These are phyloP conservation scores for Ceuthmochares aereus DNA, from an alignment of 2,113 vertebrate species.

Conservation along the genomic window DNA sequence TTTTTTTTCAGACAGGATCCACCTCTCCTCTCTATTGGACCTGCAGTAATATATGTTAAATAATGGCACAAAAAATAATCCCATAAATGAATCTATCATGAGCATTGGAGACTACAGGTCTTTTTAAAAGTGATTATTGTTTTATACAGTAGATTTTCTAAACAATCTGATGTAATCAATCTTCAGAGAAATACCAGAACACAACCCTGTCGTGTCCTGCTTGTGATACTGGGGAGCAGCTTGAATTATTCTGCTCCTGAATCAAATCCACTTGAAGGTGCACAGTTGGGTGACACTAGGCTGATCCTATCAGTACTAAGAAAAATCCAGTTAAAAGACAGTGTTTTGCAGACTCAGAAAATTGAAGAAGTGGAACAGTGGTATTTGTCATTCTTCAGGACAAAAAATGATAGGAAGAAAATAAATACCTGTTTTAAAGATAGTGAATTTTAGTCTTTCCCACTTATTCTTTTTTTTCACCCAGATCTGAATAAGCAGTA, in stretches of 20 bases:
- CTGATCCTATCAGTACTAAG: background rate
- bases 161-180: background rate
- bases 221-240: background rate
- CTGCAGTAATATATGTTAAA: conserved; percentile 27
- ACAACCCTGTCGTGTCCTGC: background rate
- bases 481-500: background rate
- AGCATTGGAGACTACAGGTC: background rate
- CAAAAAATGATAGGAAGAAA: background rate
- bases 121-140: background rate
- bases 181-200: conserved; percentile 10
- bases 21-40: background rate
- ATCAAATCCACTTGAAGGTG: background rate
- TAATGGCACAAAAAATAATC: background rate
- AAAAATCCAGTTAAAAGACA: background rate
- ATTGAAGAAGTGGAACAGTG: background rate
- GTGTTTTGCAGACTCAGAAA: background rate
- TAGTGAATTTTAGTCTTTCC: background rate
- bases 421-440: background rate
- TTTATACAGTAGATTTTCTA: conserved; percentile 15
- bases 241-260: background rate
- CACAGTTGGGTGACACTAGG: background rate
- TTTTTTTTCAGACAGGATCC: background rate
- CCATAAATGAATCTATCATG: background rate
- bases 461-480: background rate
- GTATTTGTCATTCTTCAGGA: background rate